Conservation (phyloP, 2,797 vertebrate genomes). For the Sus cebifrons region DNA sequence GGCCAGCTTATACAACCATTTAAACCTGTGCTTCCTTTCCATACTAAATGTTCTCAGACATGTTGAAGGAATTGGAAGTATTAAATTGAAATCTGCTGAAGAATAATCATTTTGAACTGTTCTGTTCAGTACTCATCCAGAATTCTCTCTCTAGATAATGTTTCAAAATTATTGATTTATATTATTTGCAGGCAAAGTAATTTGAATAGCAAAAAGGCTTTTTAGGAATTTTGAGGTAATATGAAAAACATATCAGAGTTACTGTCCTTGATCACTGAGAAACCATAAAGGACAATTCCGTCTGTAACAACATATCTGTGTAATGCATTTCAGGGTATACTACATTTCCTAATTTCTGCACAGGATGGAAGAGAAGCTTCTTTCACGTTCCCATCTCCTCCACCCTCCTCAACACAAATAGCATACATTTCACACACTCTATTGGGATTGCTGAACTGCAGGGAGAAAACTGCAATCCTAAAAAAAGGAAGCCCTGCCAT, state of each 20-base stretch:
- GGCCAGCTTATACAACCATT: slow-evolving; percentile 77
- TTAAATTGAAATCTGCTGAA: slow-evolving; percentile 77
- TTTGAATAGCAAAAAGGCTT: slow-evolving; percentile 62
- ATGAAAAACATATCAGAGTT: not conserved
- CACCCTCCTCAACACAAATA: slow-evolving; percentile 49
- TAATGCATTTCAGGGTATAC: not conserved
- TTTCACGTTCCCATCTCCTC: not conserved
- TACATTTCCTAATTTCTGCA: not conserved
- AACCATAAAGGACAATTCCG: not conserved
- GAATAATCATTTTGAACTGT: slow-evolving; percentile 77
- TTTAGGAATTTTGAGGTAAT: slow-evolving; percentile 47
- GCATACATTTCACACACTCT: slow-evolving; percentile 25
- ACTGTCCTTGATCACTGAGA: not conserved
- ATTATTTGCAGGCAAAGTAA: slow-evolving; percentile 60
- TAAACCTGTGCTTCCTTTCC: slow-evolving; percentile 78
- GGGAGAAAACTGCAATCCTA: slow-evolving; percentile 32
- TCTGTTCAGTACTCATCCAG: slow-evolving; percentile 69
- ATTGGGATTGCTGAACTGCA: not conserved
- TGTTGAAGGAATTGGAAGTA: slow-evolving; percentile 82
- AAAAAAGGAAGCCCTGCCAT: slow-evolving; percentile 16
- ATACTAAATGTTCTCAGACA: slow-evolving; percentile 79
- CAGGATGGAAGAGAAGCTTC: not conserved
- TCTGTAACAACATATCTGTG: not conserved
- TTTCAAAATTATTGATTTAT: slow-evolving; percentile 80
- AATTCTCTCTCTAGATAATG: slow-evolving; percentile 70